These are phyloP conservation scores for Aldabrachelys gigantea DNA, from an alignment of 2,113 vertebrate species.

Conservation along the genomic window DNA sequence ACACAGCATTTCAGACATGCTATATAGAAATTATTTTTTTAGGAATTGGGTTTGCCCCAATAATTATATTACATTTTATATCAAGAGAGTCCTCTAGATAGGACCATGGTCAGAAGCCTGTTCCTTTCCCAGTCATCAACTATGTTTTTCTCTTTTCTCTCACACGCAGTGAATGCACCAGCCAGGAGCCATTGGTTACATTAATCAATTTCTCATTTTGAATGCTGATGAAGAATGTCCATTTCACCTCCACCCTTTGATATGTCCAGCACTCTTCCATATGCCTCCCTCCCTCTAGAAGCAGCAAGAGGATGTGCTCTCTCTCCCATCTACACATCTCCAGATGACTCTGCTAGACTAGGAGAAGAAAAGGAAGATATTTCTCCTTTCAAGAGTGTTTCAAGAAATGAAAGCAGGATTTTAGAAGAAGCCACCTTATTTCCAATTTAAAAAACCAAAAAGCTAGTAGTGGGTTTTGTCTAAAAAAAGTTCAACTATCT, in stretches of 20 bases:
- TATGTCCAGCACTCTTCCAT: neutral
- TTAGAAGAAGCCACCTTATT: neutral
- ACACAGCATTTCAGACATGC: rapidly evolving
- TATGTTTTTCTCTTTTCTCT: neutral
- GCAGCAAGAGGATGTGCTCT: neutral
- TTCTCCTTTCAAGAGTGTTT: neutral
- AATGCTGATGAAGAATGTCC: neutral
- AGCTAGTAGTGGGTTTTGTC: neutral
- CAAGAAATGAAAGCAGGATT: neutral
- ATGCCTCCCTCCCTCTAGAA: neutral
- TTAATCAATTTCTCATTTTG: neutral
- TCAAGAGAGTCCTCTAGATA: neutral
- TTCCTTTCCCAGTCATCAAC: neutral
- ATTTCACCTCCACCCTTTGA: neutral
- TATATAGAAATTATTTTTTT: neutral
- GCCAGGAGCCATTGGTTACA: neutral
- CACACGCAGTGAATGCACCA: rapidly evolving
- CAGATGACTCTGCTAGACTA: neutral
- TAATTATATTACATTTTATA: neutral
- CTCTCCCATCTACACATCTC: neutral
- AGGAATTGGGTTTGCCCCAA: neutral
- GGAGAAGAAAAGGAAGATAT: neutral
- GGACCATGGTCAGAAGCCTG: neutral
- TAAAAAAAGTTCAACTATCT: neutral
- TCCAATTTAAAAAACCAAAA: neutral